These are phyloP conservation scores for Hippolais icterina DNA, from an alignment of 2,113 vertebrate species.

Conservation along the genomic window DNA sequence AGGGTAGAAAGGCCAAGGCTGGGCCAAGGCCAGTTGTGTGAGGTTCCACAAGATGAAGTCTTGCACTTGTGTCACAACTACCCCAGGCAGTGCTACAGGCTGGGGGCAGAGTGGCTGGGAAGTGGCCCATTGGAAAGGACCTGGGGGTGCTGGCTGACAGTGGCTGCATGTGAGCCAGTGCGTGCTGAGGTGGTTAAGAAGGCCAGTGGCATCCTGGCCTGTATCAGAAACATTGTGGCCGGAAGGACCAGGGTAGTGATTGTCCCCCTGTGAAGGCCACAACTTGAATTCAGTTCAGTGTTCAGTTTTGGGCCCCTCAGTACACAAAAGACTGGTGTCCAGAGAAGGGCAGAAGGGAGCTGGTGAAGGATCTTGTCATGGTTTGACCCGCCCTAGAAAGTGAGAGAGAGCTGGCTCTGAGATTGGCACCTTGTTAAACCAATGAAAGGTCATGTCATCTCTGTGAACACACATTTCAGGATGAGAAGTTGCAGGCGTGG, in stretches of 20 bases:
- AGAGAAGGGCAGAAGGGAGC: background rate
- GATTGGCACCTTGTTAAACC: too few species aligned
- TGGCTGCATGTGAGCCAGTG: background rate
- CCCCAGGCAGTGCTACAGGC: background rate
- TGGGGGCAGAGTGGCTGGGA: background rate
- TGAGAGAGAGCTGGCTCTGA: too few species aligned
- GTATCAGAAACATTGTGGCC: background rate
- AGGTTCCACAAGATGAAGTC: background rate
- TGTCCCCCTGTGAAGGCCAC: background rate
- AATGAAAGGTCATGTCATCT: too few species aligned
- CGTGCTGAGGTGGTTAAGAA: background rate
- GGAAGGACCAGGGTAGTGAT: background rate
- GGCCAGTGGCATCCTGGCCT: background rate
- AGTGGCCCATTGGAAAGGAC: rapidly evolving
- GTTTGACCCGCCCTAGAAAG: too few species aligned
- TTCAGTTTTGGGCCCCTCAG: background rate
- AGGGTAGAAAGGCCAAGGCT: background rate
- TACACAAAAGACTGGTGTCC: background rate
- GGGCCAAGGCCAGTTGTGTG: background rate
- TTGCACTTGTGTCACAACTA: background rate
- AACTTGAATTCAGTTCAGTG: background rate
- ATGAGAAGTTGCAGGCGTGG: too few species aligned
- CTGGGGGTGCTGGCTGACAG: background rate
- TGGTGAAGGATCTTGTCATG: background rate
- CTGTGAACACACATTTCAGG: too few species aligned